These are phyloP conservation scores for Toxotes chatareus DNA, from an alignment of 2,113 vertebrate genomes.

Conservation along the genomic window DNA sequence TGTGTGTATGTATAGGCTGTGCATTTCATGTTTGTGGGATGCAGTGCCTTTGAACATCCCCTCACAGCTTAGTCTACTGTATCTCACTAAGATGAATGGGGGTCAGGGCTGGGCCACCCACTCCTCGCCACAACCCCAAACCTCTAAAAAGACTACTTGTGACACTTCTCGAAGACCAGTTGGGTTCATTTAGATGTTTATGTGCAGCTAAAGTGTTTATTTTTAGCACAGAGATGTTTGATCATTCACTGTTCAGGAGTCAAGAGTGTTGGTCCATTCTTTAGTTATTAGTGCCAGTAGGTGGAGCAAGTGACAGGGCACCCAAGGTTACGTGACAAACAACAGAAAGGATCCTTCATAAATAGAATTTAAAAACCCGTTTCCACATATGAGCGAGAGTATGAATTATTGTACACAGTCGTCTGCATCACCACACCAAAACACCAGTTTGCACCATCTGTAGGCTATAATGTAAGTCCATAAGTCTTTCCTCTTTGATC, in stretches of 20 bases:
- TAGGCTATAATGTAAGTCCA: constrained; percentile 54
- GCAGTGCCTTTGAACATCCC: constrained; percentile 29
- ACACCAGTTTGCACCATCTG: constrained; percentile 61
- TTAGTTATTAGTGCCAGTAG: constrained; percentile 8
- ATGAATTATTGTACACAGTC: constrained; percentile 51
- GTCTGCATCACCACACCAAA: constrained; percentile 55
- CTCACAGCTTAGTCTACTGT: constrained; percentile 23
- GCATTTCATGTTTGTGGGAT: constrained; percentile 15
- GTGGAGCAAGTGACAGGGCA: neutral
- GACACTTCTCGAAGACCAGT: constrained; percentile 23
- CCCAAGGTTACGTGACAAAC: constrained; percentile 21
- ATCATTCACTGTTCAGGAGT: constrained; percentile 33
- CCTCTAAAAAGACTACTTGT: constrained; percentile 39
- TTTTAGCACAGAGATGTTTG: constrained; percentile 41
- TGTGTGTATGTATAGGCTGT: neutral
- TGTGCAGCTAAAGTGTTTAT: constrained; percentile 35
- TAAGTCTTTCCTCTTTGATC: constrained; percentile 61
- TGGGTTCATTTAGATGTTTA: constrained; percentile 9
- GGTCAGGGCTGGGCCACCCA: constrained; percentile 57
- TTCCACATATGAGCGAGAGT: constrained; percentile 24
- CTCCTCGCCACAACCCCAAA: constrained; percentile 47
- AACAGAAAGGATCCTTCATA: constrained; percentile 4
- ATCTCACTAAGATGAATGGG: constrained; percentile 57
- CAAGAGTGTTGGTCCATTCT: constrained; percentile 27
- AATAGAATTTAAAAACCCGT: constrained; percentile 32